Evolutionary conservation across 2,113 vertebrate species (phyloP).

Genomic region (Tyrannus savana): DNA sequence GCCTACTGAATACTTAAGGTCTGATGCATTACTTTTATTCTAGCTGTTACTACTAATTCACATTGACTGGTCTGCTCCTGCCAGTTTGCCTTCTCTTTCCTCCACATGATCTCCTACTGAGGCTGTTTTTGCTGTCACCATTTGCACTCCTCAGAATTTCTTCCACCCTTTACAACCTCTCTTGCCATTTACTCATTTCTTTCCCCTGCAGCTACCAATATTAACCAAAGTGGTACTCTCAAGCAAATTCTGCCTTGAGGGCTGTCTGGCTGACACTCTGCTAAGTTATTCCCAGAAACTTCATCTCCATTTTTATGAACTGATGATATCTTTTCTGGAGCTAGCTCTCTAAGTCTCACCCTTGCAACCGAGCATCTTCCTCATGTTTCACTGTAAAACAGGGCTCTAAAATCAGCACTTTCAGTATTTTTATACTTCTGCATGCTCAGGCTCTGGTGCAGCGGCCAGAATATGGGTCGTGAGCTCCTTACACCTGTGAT

Average conservation of each 20-base stretch:
- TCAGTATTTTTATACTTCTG: neutral
- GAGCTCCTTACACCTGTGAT: neutral
- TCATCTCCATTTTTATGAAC: neutral
- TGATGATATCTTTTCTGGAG: neutral
- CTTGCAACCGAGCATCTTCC: neutral
- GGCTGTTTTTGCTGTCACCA: neutral
- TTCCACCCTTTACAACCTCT: neutral
- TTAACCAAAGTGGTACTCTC: neutral
- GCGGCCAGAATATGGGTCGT: neutral
- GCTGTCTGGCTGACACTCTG: neutral
- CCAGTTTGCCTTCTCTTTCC: neutral
- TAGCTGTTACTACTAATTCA: neutral
- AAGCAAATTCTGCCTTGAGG: neutral
- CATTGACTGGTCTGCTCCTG: neutral
- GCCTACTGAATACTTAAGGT: neutral
- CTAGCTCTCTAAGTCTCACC: neutral
- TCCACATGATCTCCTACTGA: neutral
- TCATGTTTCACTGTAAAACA: neutral
- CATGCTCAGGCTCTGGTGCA: accelerated
- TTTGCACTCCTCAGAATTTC: neutral
- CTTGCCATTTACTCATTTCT: neutral
- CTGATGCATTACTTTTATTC: neutral
- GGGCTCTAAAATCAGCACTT: neutral
- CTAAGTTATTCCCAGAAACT: neutral
- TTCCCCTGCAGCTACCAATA: neutral